Evolutionary conservation across 1,140 invertebrate genomes (phyloP).

Genomic region (Drosophila neocordata): DNA sequence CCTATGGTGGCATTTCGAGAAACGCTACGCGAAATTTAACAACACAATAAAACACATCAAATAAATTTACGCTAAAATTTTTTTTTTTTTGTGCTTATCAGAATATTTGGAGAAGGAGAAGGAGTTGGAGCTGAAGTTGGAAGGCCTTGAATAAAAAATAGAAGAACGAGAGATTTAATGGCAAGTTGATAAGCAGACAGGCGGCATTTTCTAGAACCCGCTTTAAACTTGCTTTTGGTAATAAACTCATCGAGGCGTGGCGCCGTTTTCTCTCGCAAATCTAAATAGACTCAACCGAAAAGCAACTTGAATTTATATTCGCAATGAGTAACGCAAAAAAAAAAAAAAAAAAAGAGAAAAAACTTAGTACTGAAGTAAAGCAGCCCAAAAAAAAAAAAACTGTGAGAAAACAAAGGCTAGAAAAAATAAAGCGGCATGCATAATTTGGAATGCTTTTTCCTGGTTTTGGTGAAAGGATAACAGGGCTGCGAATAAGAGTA

Average conservation of each 20-base stretch:
- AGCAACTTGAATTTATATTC: constrained; percentile 69
- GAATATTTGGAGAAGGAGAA: constrained; percentile 45
- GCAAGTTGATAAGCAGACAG: constrained; percentile 69
- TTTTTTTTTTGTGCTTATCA: constrained; percentile 58
- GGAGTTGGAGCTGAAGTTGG: neutral
- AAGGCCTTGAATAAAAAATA: neutral
- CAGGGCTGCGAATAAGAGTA: constrained; percentile 29
- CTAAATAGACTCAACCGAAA: constrained; percentile 67
- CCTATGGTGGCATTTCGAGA: constrained; percentile 30
- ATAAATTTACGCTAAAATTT: constrained; percentile 76
- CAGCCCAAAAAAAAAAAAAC: constrained; percentile 18
- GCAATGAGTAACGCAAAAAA: neutral
- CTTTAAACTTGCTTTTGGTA: constrained; percentile 70
- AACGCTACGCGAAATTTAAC: constrained; percentile 71
- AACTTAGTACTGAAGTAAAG: constrained; percentile 9
- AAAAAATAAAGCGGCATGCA: constrained; percentile 69
- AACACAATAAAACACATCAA: constrained; percentile 77
- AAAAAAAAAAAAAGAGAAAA: constrained; percentile 15
- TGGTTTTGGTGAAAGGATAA: constrained; percentile 5
- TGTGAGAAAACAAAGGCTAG: constrained; percentile 56
- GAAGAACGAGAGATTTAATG: constrained; percentile 62
- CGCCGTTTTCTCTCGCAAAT: constrained; percentile 61
- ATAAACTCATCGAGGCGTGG: constrained; percentile 68
- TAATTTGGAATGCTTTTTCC: constrained; percentile 69
- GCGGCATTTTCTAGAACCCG: constrained; percentile 26